phyloP scores from a whole-genome alignment of 1,140 invertebrate genomes.

The Anastrepha obliqua region DNA sequence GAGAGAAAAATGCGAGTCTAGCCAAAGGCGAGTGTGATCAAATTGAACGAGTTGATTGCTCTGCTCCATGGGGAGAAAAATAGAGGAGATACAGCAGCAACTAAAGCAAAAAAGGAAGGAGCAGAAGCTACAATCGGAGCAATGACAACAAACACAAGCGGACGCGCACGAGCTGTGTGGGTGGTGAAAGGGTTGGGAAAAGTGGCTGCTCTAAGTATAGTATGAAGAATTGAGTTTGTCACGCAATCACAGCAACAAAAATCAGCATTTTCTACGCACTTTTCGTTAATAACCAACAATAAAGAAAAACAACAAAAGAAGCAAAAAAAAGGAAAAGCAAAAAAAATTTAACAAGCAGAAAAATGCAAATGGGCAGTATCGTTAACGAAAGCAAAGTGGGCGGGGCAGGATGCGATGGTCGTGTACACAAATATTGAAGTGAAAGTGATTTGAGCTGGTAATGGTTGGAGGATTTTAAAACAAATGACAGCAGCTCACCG shows the following conservation, averaged over 20 bases:
- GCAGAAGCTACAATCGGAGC: not conserved
- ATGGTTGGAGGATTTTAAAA: conserved; percentile 50
- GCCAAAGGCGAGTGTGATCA: conserved; percentile 37
- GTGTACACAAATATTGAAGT: not conserved
- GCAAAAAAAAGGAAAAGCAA: not conserved
- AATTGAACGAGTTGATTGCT: conserved; percentile 41
- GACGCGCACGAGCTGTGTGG: not conserved
- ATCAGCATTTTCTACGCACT: conserved; percentile 32
- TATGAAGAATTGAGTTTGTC: conserved; percentile 24
- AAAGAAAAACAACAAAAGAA: conserved; percentile 21
- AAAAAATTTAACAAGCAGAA: conserved; percentile 17
- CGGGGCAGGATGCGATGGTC: not conserved
- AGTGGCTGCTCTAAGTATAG: not conserved
- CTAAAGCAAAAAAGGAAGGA: not conserved
- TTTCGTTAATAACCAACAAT: conserved; percentile 25
- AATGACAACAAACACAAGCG: not conserved
- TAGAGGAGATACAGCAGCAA: not conserved
- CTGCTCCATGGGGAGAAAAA: conserved; percentile 5
- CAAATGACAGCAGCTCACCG: conserved; percentile 29
- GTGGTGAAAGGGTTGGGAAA: not conserved
- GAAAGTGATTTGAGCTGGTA: conserved; percentile 39
- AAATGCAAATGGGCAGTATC: conserved; percentile 52
- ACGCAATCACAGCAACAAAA: conserved; percentile 51
- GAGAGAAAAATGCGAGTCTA: conserved; percentile 39
- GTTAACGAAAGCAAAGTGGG: conserved; percentile 25